Percentiles rank a stretch among this genome's conserved stretches.
Conservation (phyloP, 1,140 invertebrate genomes). For the Neoseiulus cucumeris region DNA sequence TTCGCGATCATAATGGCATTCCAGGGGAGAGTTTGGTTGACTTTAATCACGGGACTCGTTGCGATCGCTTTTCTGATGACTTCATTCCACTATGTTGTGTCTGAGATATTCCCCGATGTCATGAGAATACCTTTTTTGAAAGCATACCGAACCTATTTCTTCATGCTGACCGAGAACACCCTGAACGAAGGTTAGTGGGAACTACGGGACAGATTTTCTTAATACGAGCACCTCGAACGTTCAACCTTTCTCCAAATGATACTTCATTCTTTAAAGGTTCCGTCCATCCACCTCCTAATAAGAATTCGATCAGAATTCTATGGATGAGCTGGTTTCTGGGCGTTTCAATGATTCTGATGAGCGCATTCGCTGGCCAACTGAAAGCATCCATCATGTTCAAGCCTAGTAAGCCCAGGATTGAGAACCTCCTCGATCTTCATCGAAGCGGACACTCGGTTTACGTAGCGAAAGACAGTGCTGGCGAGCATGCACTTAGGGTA, state of each 20-base stretch:
- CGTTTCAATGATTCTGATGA: neutral
- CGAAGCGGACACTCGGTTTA: neutral
- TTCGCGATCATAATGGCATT: neutral
- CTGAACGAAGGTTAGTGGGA: neutral
- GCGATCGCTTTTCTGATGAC: neutral
- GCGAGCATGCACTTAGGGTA: neutral
- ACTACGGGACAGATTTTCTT: too few species aligned
- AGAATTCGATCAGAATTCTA: neutral
- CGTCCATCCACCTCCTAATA: neutral
- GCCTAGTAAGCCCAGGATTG: neutral
- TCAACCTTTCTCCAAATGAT: too few species aligned
- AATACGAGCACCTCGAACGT: too few species aligned
- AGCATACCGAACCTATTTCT: neutral
- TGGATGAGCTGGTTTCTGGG: neutral
- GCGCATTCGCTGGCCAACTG: neutral
- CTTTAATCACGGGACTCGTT: neutral
- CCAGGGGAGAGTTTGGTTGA: neutral
- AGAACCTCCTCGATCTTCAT: neutral
- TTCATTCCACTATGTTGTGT: neutral
- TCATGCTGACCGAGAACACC: neutral
- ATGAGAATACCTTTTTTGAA: too few species aligned
- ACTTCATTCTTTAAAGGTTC: too few species aligned
- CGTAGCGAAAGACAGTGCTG: neutral
- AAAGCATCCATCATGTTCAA: slow-evolving; percentile 7
- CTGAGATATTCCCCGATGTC: neutral